These are phyloP conservation scores for Clupea harengus DNA, from an alignment of 2,113 vertebrate species.

Conservation along the genomic window DNA sequence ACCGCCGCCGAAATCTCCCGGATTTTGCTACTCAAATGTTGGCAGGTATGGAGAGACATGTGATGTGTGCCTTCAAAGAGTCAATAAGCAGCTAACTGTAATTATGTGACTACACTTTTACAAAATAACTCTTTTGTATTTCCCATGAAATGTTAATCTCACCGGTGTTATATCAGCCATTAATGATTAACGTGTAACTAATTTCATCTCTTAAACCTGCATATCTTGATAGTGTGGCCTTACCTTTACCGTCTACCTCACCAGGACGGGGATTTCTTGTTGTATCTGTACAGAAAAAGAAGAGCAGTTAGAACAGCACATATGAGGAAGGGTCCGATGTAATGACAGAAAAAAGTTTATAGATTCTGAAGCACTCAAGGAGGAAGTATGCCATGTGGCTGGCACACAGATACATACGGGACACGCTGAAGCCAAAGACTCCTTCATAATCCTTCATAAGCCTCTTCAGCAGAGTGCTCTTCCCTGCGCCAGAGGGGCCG, in stretches of 20 bases:
- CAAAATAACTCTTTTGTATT: not conserved
- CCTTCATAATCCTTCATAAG: slow-evolving; percentile 83
- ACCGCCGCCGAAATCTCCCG: no score
- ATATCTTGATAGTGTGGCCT: not conserved
- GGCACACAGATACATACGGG: slow-evolving; percentile 77
- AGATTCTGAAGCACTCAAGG: not conserved
- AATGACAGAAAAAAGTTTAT: not conserved
- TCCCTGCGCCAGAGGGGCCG: slow-evolving; percentile 92
- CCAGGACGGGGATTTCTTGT: slow-evolving; percentile 89
- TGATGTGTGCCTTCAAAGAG: not conserved
- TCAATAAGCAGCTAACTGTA: not conserved
- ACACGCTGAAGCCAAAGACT: slow-evolving; percentile 94
- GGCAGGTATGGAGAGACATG: no score
- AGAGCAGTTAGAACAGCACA: not conserved
- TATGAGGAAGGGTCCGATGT: not conserved
- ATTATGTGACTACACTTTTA: not conserved
- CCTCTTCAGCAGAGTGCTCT: slow-evolving; percentile 92
- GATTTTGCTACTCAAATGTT: no score
- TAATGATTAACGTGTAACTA: no score
- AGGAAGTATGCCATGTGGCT: not conserved
- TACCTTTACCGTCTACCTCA: slow-evolving; percentile 92
- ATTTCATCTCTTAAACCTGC: no score
- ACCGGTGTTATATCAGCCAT: not conserved
- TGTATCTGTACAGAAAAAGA: slow-evolving; percentile 76
- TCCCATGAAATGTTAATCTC: not conserved